phyloP scores from a whole-genome alignment of 2,797 vertebrate species.

The Rhinella marina region DNA sequence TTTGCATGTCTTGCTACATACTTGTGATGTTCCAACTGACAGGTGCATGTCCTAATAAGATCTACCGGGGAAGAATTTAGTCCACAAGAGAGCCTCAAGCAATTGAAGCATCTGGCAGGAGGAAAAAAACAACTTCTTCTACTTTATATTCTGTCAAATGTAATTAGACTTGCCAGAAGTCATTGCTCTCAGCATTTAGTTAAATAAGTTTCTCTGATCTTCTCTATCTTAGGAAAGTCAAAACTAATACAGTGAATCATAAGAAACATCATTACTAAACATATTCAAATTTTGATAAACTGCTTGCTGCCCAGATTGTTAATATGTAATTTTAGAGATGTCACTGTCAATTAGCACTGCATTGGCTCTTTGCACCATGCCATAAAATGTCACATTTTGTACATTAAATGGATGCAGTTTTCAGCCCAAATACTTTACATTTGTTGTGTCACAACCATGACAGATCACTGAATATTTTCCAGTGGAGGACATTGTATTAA shows the following conservation, averaged over 20 bases:
- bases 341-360: slow-evolving; percentile 54
- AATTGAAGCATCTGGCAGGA: slow-evolving; percentile 72
- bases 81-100: slow-evolving; percentile 66
- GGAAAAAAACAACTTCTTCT: slow-evolving; percentile 67
- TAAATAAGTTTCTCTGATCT: slow-evolving; percentile 70
- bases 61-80: slow-evolving; percentile 72
- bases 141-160: slow-evolving; percentile 73
- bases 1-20: slow-evolving; percentile 66
- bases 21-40: slow-evolving; percentile 70
- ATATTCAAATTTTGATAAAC: slow-evolving; percentile 59
- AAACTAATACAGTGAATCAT: slow-evolving; percentile 59
- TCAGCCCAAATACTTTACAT: slow-evolving; percentile 4
- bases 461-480: neutral
- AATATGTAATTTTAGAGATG: slow-evolving; percentile 49
- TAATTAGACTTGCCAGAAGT: slow-evolving; percentile 74
- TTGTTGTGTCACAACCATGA: neutral
- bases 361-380: slow-evolving; percentile 14
- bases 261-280: slow-evolving; percentile 62
- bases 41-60: slow-evolving; percentile 72
- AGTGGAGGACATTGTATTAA: neutral
- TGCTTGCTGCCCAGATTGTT: slow-evolving; percentile 53
- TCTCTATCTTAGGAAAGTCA: slow-evolving; percentile 67
- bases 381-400: slow-evolving; percentile 57
- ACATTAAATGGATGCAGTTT: slow-evolving; percentile 13
- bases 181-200: slow-evolving; percentile 68